phyloP scores from a whole-genome alignment of 2,888 invertebrate species.

The Pheosia gnoma region DNA sequence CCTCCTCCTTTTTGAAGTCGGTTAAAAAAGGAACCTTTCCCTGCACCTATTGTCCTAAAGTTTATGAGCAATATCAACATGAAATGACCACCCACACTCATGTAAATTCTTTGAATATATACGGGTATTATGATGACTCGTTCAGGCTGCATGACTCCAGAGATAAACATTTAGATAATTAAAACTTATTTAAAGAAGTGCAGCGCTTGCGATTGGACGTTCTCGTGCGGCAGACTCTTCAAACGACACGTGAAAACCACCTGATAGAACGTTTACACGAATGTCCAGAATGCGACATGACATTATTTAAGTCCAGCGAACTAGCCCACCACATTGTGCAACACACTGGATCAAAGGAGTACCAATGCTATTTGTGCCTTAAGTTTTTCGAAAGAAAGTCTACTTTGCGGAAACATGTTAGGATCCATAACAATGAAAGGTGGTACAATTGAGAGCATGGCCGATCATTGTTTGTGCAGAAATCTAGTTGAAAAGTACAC shows the following conservation, averaged over 20 bases:
- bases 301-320: constrained; percentile 44
- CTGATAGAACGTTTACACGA: constrained; percentile 60
- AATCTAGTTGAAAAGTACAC: constrained; percentile 34
- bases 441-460: constrained; percentile 38
- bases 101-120: background rate
- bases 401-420: constrained; percentile 46
- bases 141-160: background rate
- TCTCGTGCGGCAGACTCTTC: constrained; percentile 38
- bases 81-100: background rate
- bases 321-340: constrained; percentile 54
- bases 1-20: too few relatives aligned
- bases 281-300: constrained; percentile 67
- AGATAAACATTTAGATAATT: too few relatives aligned
- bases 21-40: background rate
- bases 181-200: constrained; percentile 27
- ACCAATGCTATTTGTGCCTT: constrained; percentile 58
- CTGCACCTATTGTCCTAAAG: background rate
- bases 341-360: constrained; percentile 59
- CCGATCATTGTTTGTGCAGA: constrained; percentile 36
- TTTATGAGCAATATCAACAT: background rate
- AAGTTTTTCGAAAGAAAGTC: constrained; percentile 44
- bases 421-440: constrained; percentile 45
- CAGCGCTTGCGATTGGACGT: constrained; percentile 51
- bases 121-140: background rate
- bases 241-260: constrained; percentile 57